A percentile compares a stretch with the other conserved stretches of the same genome.
phyloP scores from a whole-genome alignment of 2,888 invertebrate genomes.

The Cordilura impudica region DNA sequence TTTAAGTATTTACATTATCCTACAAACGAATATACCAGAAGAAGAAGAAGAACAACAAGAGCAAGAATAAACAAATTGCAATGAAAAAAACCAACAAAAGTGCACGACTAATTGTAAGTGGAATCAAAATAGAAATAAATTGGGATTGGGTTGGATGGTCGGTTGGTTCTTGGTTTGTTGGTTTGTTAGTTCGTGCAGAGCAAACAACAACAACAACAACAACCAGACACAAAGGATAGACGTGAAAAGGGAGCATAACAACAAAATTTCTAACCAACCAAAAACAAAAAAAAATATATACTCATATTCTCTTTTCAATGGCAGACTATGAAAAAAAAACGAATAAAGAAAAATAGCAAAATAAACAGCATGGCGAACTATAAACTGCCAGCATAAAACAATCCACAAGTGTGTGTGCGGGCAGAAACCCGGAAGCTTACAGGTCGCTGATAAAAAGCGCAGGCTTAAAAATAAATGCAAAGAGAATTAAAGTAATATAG shows the following conservation, averaged over 20 bases:
- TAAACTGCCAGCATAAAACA: conserved; percentile 59
- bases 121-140: conserved; percentile 44
- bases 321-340: not conserved
- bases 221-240: conserved; percentile 51
- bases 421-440: conserved; percentile 67
- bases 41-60: not conserved
- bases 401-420: conserved; percentile 76
- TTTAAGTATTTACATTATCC: not conserved
- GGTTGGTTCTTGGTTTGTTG: not conserved
- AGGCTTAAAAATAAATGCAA: conserved; percentile 52
- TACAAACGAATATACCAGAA: not conserved
- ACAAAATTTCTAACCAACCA: not conserved
- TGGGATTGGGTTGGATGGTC: conserved; percentile 31
- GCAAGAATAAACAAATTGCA: not conserved
- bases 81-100: not conserved
- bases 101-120: conserved; percentile 28
- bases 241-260: conserved; percentile 33
- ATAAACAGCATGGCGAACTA: conserved; percentile 45
- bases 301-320: not conserved
- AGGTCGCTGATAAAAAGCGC: conserved; percentile 65
- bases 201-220: conserved; percentile 22
- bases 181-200: not conserved
- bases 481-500: not conserved
- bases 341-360: conserved; percentile 11
- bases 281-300: conserved; percentile 9